These are phyloP conservation scores for Nothobranchius kuhntae DNA, from an alignment of 2,113 vertebrate genomes.

Conservation along the genomic window DNA sequence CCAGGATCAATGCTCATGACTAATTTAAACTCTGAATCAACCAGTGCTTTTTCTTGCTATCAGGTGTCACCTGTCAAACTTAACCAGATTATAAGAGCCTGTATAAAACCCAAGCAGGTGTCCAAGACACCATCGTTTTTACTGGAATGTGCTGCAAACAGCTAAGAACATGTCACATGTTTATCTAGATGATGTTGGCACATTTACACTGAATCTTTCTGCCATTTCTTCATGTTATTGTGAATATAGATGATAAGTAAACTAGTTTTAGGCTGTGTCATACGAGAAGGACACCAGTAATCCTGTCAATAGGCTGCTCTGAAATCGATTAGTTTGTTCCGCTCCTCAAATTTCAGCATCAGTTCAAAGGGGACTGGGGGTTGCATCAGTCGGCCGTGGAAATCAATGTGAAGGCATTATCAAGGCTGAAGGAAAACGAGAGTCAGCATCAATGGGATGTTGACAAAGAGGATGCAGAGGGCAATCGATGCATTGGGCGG, in stretches of 20 bases:
- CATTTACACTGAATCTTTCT: too few relatives aligned
- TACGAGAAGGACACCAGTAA: neutral
- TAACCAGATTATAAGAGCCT: too few relatives aligned
- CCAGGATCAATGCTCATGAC: too few relatives aligned
- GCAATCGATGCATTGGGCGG: constrained; percentile 38
- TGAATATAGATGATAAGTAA: neutral
- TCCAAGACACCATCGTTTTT: too few relatives aligned
- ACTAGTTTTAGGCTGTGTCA: neutral
- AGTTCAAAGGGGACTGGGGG: neutral
- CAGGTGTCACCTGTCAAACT: too few relatives aligned
- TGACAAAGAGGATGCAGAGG: constrained; percentile 31
- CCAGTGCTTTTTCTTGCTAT: too few relatives aligned
- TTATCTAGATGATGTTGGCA: too few relatives aligned
- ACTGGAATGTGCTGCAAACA: too few relatives aligned
- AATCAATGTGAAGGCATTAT: constrained; percentile 60
- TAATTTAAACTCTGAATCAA: too few relatives aligned
- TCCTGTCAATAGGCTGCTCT: neutral
- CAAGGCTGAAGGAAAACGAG: constrained; percentile 13
- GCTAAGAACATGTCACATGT: too few relatives aligned
- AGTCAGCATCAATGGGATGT: constrained; percentile 26
- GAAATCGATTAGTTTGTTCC: constrained; percentile 33
- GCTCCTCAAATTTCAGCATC: constrained; percentile 21
- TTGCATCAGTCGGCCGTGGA: constrained; percentile 5
- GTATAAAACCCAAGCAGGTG: too few relatives aligned
- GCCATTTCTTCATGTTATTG: too few relatives aligned